Percentiles rank a stretch among this genome's conserved stretches.
These are phyloP conservation scores for Toxotes chatareus DNA, from an alignment of 2,113 vertebrate genomes.

Conservation along the genomic window DNA sequence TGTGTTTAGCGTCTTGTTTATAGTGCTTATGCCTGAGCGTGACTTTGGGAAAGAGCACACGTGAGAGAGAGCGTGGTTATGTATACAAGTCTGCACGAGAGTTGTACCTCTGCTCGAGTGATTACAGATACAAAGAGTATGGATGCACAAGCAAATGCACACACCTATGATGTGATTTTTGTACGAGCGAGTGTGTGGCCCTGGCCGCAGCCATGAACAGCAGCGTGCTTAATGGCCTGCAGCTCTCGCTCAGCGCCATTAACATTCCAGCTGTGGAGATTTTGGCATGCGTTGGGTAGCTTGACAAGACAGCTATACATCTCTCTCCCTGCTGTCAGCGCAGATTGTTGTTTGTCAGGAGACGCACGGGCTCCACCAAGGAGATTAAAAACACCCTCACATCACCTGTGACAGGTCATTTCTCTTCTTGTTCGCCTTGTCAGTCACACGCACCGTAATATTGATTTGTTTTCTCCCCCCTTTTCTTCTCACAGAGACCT, in stretches of 20 bases:
- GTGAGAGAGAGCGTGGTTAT: background rate
- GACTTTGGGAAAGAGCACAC: constrained; percentile 34
- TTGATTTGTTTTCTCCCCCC: constrained; percentile 38
- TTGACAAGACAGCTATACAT: constrained; percentile 78
- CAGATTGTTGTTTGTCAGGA: constrained; percentile 18
- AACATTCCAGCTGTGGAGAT: constrained; percentile 83
- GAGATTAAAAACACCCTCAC: constrained; percentile 42
- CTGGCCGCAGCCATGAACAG: constrained; percentile 8
- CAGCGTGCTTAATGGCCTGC: constrained; percentile 60
- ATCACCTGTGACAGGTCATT: constrained; percentile 31
- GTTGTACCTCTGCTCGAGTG: background rate
- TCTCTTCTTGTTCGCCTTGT: constrained; percentile 35
- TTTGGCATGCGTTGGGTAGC: constrained; percentile 69
- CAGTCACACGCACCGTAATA: constrained; percentile 18
- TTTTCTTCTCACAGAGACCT: background rate
- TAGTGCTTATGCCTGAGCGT: background rate
- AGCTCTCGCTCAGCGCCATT: constrained; percentile 71
- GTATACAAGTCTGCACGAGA: background rate
- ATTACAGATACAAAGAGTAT: background rate
- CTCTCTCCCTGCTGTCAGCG: constrained; percentile 30
- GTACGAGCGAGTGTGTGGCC: constrained; percentile 41
- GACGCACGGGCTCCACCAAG: constrained; percentile 17
- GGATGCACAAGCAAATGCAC: constrained; percentile 7
- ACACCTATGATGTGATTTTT: constrained; percentile 29
- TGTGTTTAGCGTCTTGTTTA: constrained; percentile 43